Evolutionary conservation across 2,113 vertebrate genomes (phyloP).

Genomic region (Oncorhynchus nerka): DNA sequence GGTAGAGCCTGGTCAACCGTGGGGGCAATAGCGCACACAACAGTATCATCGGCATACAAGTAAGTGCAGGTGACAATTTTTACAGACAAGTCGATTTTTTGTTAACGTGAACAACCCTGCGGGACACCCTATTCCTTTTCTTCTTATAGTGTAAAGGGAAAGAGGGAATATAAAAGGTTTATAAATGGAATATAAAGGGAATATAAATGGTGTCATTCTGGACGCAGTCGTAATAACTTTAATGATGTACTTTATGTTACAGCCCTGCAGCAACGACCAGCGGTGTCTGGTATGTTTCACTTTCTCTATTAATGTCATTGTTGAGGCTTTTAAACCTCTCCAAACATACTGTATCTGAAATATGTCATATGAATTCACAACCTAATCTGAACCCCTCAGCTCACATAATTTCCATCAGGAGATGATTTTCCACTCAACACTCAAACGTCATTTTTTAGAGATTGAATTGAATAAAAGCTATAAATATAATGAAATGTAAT

Average conservation of each 20-base stretch:
- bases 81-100: too few relatives aligned
- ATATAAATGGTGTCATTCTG: too few relatives aligned
- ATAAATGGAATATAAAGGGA: too few relatives aligned
- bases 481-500: constrained; percentile 34
- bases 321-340: constrained; percentile 6
- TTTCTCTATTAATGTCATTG: neutral
- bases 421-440: constrained; percentile 5
- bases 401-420: constrained; percentile 7
- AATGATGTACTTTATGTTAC: neutral
- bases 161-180: too few relatives aligned
- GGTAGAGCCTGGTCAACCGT: too few relatives aligned
- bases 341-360: neutral
- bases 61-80: too few relatives aligned
- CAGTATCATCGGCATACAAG: too few relatives aligned
- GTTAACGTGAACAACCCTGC: too few relatives aligned
- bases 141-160: too few relatives aligned
- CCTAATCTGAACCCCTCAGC: neutral
- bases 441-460: constrained; percentile 22
- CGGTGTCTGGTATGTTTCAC: neutral
- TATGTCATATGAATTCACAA: neutral
- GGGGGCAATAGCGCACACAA: too few relatives aligned
- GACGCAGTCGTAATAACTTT: too few relatives aligned
- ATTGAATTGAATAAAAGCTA: constrained; percentile 29
- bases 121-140: too few relatives aligned
- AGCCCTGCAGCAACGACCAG: neutral